phyloP scores from a whole-genome alignment of 1,140 invertebrate genomes.

The Lasioglossum albipes region DNA sequence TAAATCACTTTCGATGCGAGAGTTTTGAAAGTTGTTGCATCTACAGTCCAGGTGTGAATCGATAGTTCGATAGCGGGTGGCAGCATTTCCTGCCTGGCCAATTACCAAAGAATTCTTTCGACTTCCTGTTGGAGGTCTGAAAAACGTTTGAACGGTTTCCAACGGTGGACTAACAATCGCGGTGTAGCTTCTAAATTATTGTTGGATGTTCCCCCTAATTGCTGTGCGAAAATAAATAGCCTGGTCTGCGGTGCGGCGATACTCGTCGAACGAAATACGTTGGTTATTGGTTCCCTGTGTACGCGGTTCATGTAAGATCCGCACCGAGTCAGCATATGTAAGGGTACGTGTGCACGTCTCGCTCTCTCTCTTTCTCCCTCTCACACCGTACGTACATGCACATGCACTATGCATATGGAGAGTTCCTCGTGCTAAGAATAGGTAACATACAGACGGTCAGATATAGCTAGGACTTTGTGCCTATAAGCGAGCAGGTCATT shows the following conservation, averaged over 20 bases:
- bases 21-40: too few species aligned
- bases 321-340: slow-evolving; percentile 40
- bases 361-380: background rate
- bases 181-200: too few species aligned
- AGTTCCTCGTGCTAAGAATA: slow-evolving; percentile 74
- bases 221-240: background rate
- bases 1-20: too few species aligned
- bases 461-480: slow-evolving; percentile 74
- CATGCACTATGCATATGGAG: slow-evolving; percentile 65
- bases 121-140: too few species aligned
- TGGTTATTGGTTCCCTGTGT: slow-evolving; percentile 63
- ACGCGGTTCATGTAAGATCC: slow-evolving; percentile 45
- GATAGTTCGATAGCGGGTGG: too few species aligned
- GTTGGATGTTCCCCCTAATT: background rate
- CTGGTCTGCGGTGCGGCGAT: background rate
- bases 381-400: slow-evolving; percentile 40
- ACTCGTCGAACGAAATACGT: slow-evolving; percentile 46
- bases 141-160: too few species aligned
- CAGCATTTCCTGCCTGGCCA: too few species aligned
- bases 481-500: slow-evolving; percentile 76
- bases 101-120: too few species aligned
- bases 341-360: slow-evolving; percentile 22
- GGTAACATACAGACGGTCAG: slow-evolving; percentile 71
- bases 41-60: too few species aligned
- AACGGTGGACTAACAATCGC: too few species aligned